These are phyloP conservation scores for Odontamblyopus rebecca DNA, from an alignment of 2,797 vertebrate genomes.

Conservation along the genomic window DNA sequence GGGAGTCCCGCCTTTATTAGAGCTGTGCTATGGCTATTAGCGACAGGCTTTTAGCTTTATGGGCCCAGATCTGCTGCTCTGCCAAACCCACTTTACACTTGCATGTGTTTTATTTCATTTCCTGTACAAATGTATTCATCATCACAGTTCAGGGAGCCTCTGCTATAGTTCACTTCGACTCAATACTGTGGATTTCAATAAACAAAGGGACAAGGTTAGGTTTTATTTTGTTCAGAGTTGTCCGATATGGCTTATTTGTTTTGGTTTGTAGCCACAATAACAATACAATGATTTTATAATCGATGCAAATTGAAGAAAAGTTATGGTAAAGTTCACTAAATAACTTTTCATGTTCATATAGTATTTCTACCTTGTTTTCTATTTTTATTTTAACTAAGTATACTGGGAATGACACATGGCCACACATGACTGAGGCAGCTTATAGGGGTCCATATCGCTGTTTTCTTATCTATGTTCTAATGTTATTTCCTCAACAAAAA, in stretches of 20 bases:
- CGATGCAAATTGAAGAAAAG: background rate
- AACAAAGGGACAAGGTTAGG: background rate
- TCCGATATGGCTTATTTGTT: background rate
- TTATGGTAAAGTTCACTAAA: background rate
- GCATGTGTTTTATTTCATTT: background rate
- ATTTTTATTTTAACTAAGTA: background rate
- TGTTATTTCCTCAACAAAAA: no score
- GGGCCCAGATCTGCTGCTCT: slow-evolving; percentile 10
- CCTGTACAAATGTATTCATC: background rate
- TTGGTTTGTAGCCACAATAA: no score
- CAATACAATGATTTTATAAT: background rate
- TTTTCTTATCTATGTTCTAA: no score
- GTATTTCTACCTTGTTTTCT: background rate
- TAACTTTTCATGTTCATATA: background rate
- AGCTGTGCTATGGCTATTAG: slow-evolving; percentile 61
- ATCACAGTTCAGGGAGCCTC: background rate
- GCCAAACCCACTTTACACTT: slow-evolving; percentile 1
- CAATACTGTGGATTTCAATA: background rate
- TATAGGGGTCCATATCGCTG: no score
- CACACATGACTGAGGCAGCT: no score
- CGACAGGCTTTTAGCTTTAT: slow-evolving; percentile 30
- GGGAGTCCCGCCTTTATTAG: slow-evolving; percentile 66
- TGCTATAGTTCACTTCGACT: background rate
- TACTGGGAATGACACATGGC: no score
- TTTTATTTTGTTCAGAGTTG: background rate